phyloP scores from a whole-genome alignment of 1,140 invertebrate species.

The Drosophila nikananu region DNA sequence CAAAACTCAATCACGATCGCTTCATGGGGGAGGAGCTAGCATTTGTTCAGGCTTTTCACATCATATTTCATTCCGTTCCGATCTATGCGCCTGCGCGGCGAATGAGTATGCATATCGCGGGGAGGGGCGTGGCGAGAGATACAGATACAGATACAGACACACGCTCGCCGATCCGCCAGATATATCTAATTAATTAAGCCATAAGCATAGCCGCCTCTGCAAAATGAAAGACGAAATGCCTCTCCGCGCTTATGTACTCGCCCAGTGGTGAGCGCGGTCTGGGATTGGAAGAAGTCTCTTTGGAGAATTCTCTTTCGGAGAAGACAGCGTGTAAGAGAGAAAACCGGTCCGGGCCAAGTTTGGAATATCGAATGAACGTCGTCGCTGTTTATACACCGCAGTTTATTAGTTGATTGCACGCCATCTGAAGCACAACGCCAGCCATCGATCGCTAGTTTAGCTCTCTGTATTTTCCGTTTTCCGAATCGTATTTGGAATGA shows the following conservation, averaged over 20 bases:
- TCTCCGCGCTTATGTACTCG: slow-evolving; percentile 19
- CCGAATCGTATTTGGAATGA: slow-evolving; percentile 56
- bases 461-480: slow-evolving; percentile 38
- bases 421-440: slow-evolving; percentile 83
- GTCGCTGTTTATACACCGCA: slow-evolving; percentile 69
- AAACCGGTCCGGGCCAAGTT: slow-evolving; percentile 77
- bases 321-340: slow-evolving; percentile 11
- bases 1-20: slow-evolving; percentile 67
- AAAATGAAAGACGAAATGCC: slow-evolving; percentile 40
- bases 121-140: slow-evolving; percentile 16
- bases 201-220: slow-evolving; percentile 48
- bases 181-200: slow-evolving; percentile 65
- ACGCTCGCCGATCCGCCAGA: slow-evolving; percentile 15
- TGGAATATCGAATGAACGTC: slow-evolving; percentile 55
- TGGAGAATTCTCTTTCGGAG: slow-evolving; percentile 1
- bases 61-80: slow-evolving; percentile 12
- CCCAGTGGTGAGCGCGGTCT: neutral
- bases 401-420: slow-evolving; percentile 80
- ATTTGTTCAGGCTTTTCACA: neutral
- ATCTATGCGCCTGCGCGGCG: slow-evolving; percentile 68
- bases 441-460: slow-evolving; percentile 77
- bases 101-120: slow-evolving; percentile 65
- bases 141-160: neutral
- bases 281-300: slow-evolving; percentile 1
- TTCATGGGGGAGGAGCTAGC: slow-evolving; percentile 39